Evolutionary conservation across 2,113 vertebrate genomes (phyloP), one percentile per base, ranked within the genome.

Genomic region (Percina caprodes): DNA sequence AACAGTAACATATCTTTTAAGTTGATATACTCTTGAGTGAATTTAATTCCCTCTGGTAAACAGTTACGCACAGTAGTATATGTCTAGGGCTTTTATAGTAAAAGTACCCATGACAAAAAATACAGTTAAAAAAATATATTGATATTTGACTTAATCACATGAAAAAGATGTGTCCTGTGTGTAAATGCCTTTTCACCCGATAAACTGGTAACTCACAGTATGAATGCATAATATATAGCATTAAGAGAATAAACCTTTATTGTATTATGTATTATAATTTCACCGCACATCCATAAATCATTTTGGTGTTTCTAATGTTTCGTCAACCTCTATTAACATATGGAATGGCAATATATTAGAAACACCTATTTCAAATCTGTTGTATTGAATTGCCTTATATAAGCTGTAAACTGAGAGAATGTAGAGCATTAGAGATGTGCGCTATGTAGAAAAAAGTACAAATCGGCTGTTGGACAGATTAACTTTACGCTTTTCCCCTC

Each of bases 401-500:
- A 33, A 21, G 46, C 16, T 6, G 21, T 69, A 19, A 24, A 14
- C 0, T 49, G 35, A 9, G n/a, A 14, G 4, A 9, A 21, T 58
- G 58, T 24, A 35, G 7, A 21, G 23, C 13, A 51, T 46, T 2
- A 68, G 6, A 65, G n/a, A 49, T 74, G 15, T 24, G 8, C n/a
- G 24, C 46, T 42, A 6, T 48, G 42, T 7, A 42, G 18, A 21
- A 55, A 55, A 73, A 35, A 16, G 76, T 51, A 9, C 23, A 2
- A 24, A 61, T 54, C 12, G 15, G 18, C 11, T 77, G n/a, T 24
- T 74, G 7, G 26, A 30, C 39, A 62, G 30, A 59, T 80, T 80
- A 15, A 76, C 56, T 74, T 72, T 35, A n/a, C 48, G 39, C 49
- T 82, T 74, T 67, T 76, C 73, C 76, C 52, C 39, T n/a, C n/a